A percentile compares a stretch with the other conserved stretches of the same genome.
Evolutionary conservation across 2,888 invertebrate species (phyloP).

Genomic region (Entomobrya multifasciata): DNA sequence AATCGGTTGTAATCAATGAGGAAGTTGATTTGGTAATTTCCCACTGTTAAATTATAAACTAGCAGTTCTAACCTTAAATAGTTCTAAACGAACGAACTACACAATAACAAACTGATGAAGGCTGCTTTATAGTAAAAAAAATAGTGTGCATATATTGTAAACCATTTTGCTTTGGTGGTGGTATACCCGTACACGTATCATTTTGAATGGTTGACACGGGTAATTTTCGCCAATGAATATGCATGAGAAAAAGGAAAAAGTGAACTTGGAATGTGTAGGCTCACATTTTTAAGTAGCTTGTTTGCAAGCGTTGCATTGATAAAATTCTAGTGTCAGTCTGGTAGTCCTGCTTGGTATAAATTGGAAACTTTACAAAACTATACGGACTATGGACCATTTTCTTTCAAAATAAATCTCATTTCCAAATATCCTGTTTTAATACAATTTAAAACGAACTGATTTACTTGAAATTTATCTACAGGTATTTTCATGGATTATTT

Average conservation of each 20-base stretch:
- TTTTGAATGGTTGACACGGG: conserved; percentile 64
- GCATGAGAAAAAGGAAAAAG: conserved; percentile 57
- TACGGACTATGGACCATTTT: too few relatives aligned
- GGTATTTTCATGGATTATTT: too few relatives aligned
- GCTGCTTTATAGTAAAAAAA: background rate
- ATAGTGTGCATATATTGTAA: background rate
- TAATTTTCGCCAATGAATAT: conserved; percentile 72
- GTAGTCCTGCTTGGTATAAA: too few relatives aligned
- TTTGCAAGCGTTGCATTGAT: too few relatives aligned
- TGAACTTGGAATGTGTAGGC: conserved; percentile 22
- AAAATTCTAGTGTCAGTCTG: too few relatives aligned
- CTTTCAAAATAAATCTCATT: too few relatives aligned
- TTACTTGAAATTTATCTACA: too few relatives aligned
- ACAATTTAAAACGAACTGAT: too few relatives aligned
- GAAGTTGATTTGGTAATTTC: conserved; percentile 71
- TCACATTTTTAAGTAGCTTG: background rate
- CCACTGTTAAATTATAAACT: conserved; percentile 71
- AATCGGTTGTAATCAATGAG: conserved; percentile 69
- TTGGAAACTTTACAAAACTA: too few relatives aligned
- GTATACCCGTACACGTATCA: conserved; percentile 14
- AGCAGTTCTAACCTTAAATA: conserved; percentile 49
- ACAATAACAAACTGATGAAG: background rate
- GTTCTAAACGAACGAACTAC: too few relatives aligned
- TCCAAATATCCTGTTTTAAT: too few relatives aligned
- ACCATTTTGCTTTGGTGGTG: background rate